Percentiles rank a stretch among this genome's conserved stretches.
phyloP scores from a whole-genome alignment of 2,797 vertebrate species.

The Danio albolineatus region DNA sequence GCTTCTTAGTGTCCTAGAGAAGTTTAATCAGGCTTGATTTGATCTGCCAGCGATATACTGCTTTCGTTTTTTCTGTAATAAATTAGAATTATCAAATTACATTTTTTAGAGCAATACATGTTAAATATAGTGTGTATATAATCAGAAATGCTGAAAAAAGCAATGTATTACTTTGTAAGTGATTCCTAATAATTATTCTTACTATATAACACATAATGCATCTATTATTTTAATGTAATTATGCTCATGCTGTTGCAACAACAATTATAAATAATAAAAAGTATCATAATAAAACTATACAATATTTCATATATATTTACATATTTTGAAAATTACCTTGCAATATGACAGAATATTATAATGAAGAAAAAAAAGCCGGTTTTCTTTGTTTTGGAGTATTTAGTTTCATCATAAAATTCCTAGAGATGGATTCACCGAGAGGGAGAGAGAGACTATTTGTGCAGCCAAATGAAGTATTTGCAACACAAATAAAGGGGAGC shows the following conservation, averaged over 20 bases:
- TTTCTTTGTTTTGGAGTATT: slow-evolving; percentile 8
- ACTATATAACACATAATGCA: too few relatives aligned
- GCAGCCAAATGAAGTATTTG: slow-evolving; percentile 60
- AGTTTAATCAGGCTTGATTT: slow-evolving; percentile 84
- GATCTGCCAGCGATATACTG: slow-evolving; percentile 75
- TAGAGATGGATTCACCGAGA: slow-evolving; percentile 3
- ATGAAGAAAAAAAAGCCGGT: background rate
- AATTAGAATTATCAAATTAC: background rate
- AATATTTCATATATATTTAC: background rate
- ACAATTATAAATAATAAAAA: background rate
- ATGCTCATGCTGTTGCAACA: background rate
- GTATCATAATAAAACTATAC: background rate
- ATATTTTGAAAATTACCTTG: background rate
- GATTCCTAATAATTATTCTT: too few relatives aligned
- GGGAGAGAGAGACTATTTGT: slow-evolving; percentile 50
- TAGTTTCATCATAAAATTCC: slow-evolving; percentile 38
- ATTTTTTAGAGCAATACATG: too few relatives aligned
- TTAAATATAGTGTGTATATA: too few relatives aligned
- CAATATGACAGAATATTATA: background rate
- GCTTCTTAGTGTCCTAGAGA: slow-evolving; percentile 85
- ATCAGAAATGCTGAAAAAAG: too few relatives aligned
- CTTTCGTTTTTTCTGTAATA: slow-evolving; percentile 17
- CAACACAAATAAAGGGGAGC: slow-evolving; percentile 62
- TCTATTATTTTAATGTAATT: too few relatives aligned
- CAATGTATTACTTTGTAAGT: background rate